Evolutionary conservation across 2,888 invertebrate genomes (phyloP), one percentile per base, ranked within the genome.

Genomic region (Phaonia tiefii): DNA sequence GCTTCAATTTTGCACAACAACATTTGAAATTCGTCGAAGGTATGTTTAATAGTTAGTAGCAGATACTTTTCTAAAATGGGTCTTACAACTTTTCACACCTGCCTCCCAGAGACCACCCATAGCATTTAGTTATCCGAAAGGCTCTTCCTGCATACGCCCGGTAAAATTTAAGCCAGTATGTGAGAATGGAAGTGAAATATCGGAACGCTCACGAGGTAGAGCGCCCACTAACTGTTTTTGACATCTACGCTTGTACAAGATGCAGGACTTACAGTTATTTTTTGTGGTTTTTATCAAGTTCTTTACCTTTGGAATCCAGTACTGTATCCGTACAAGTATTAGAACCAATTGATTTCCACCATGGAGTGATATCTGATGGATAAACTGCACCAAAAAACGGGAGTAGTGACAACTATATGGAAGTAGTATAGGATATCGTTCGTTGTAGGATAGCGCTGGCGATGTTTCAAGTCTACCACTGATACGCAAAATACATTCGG

Each of bases 91-190:
- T n/a, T 46, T 46, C 7, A 46, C 15, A 15, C 15, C 46, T 1
- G 46, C n/a, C 17, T 46, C 15, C 46, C 46, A 46, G n/a, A 46
- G 46, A 7, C 46, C 37, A 63, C 73, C 42, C 31, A 44, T 77
- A 83, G 0, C 69, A 69, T 71, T 71, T 71, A 10, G 58, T 58
- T 4, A 44, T 60, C 2, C 20, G 44, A 13, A 44, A 71, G 2
- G 66, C 51, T 39, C 74, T 39, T n/a, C 74, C 74, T 15, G 56
- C 63, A 46, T 54, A 67, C 15, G 74, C 8, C 74, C 74, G 2
- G 63, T 49, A 37, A 73, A 73, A 20, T 73, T 63, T 11, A 73
- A 17, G 10, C 54, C 63, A 2, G 65, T 74, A 39, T 66, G 37
- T 10, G 66, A 1, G 17, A 74, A 73, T 2, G 51, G 51, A 11